phyloP scores from a whole-genome alignment of 1,140 invertebrate genomes.

The Notospermus geniculatus region DNA sequence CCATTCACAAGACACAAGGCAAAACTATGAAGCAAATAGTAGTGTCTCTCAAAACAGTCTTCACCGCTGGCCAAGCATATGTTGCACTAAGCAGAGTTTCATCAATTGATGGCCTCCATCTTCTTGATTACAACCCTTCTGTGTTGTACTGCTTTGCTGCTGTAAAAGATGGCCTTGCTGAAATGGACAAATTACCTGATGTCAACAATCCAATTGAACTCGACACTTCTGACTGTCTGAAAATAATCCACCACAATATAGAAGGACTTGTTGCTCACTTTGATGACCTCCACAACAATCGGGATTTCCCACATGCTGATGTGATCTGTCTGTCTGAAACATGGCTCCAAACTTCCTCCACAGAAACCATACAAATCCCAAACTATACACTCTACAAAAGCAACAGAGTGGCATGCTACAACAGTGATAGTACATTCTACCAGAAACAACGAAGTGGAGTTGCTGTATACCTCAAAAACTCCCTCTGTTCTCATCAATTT shows the following conservation, averaged over 20 bases:
- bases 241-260: conserved; percentile 6
- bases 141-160: conserved; percentile 1
- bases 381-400: conserved; percentile 7
- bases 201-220: not conserved
- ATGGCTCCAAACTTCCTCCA: not conserved
- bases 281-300: conserved; percentile 6
- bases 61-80: conserved; percentile 23
- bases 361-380: not conserved
- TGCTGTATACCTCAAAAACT: not conserved
- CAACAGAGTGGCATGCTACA: not conserved
- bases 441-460: not conserved
- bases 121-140: conserved; percentile 13
- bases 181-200: not conserved
- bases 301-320: not conserved
- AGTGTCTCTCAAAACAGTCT: conserved; percentile 22
- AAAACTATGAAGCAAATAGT: conserved; percentile 22
- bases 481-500: not conserved
- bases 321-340: not conserved
- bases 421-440: not conserved
- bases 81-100: conserved; percentile 27
- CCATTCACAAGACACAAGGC: conserved; percentile 30
- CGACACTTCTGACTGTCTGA: conserved; percentile 10
- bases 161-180: not conserved
- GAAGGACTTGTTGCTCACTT: conserved; percentile 13
- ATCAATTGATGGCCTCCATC: conserved; percentile 16